Evolutionary conservation across 2,888 invertebrate genomes (phyloP).

Genomic region (Sarcophaga variegata): DNA sequence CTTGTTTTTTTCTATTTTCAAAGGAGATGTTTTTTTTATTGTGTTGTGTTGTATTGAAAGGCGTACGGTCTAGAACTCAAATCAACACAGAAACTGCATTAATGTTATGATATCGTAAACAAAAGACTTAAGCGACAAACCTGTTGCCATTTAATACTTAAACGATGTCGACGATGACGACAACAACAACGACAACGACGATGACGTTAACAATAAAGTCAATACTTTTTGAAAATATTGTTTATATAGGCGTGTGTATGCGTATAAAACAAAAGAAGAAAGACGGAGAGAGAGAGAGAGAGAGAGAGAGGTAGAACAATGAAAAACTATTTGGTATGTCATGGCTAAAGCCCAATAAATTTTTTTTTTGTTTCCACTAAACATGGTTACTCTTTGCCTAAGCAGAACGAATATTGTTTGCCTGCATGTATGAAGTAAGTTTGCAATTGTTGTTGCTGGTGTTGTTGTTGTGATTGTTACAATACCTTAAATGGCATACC

Average conservation of each 20-base stretch:
- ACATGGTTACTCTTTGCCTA: not conserved
- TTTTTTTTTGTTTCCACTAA: slow-evolving; percentile 22
- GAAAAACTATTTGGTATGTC: slow-evolving; percentile 32
- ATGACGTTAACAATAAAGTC: not conserved
- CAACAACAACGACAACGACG: not conserved
- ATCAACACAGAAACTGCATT: slow-evolving; percentile 59
- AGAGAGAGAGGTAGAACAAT: not conserved
- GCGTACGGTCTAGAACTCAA: slow-evolving; percentile 37
- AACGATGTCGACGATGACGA: not conserved
- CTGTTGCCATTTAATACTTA: slow-evolving; percentile 54
- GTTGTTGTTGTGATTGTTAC: slow-evolving; percentile 27
- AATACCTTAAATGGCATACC: slow-evolving; percentile 63
- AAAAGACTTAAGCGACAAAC: slow-evolving; percentile 69
- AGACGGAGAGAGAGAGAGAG: not conserved
- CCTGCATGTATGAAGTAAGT: not conserved
- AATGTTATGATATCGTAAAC: slow-evolving; percentile 55
- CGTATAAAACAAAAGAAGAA: slow-evolving; percentile 10
- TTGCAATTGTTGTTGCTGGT: not conserved
- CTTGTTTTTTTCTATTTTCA: slow-evolving; percentile 22
- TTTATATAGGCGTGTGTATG: not conserved
- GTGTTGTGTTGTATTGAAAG: no score
- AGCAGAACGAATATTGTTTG: not conserved
- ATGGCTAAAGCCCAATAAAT: slow-evolving; percentile 36
- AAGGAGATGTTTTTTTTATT: not conserved
- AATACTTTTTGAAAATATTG: not conserved